phyloP scores from a whole-genome alignment of 2,888 invertebrate genomes.

The Hofmannophila pseudospretella region DNA sequence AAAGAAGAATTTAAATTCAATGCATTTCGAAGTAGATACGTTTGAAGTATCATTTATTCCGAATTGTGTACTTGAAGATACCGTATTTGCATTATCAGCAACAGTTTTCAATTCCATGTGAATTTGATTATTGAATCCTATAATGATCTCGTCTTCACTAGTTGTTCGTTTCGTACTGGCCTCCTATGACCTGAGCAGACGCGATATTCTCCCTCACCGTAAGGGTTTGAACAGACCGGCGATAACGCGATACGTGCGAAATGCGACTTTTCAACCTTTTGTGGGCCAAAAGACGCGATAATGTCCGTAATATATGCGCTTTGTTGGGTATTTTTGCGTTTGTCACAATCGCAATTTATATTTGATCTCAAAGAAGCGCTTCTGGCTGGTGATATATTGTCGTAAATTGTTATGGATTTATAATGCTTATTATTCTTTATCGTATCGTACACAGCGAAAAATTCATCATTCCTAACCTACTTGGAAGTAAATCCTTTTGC shows the following conservation, averaged over 20 bases:
- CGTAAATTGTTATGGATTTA: background rate
- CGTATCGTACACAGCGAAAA: too few species aligned
- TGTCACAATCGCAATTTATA: slow-evolving; percentile 48
- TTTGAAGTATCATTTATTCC: too few species aligned
- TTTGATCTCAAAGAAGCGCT: slow-evolving; percentile 23
- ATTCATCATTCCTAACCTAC: too few species aligned
- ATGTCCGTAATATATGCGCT: slow-evolving; percentile 66
- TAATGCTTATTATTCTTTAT: background rate
- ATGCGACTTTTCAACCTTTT: slow-evolving; percentile 75
- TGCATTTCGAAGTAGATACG: too few species aligned
- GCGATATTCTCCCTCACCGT: slow-evolving; percentile 59
- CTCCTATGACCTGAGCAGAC: slow-evolving; percentile 17
- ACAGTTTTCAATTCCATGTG: too few species aligned
- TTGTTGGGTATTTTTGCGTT: slow-evolving; percentile 61
- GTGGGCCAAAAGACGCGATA: slow-evolving; percentile 62
- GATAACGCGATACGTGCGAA: slow-evolving; percentile 71
- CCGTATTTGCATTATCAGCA: too few species aligned
- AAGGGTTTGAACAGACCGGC: slow-evolving; percentile 64
- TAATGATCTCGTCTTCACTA: too few species aligned
- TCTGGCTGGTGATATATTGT: background rate
- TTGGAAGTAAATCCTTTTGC: too few species aligned
- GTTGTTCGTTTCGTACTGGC: too few species aligned
- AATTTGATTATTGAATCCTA: too few species aligned
- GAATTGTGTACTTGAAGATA: too few species aligned
- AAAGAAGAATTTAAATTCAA: too few species aligned